A percentile compares a stretch with the other conserved stretches of the same genome.
Evolutionary conservation across 2,113 vertebrate species (phyloP).

Genomic region (Kryptolebias marmoratus): DNA sequence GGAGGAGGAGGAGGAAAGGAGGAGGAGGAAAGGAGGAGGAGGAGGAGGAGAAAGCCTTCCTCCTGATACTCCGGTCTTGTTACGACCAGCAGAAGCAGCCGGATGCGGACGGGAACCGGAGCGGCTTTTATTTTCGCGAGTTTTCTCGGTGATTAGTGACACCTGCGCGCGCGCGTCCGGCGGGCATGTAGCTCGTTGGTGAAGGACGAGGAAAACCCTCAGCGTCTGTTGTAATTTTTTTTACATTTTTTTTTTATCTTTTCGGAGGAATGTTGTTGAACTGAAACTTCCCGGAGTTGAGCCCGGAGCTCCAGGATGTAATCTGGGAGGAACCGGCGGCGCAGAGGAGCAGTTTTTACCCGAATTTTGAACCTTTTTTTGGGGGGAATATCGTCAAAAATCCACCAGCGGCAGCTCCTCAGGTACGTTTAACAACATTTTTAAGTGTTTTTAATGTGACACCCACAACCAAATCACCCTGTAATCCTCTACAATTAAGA

Average conservation of each 20-base stretch:
- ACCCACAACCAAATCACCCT: background rate
- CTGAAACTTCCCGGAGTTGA: constrained; percentile 12
- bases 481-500: no score
- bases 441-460: background rate
- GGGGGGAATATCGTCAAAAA: constrained; percentile 20
- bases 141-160: background rate
- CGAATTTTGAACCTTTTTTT: background rate
- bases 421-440: constrained; percentile 32
- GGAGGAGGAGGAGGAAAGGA: constrained; percentile 46
- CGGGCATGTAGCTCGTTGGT: constrained; percentile 35
- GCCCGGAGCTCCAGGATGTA: constrained; percentile 39
- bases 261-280: constrained; percentile 43
- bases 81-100: constrained; percentile 14
- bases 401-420: background rate
- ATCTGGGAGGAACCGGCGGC: constrained; percentile 26
- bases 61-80: constrained; percentile 20
- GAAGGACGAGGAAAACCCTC: constrained; percentile 9
- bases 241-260: no score
- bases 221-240: constrained; percentile 11
- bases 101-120: background rate
- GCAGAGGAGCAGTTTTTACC: constrained; percentile 1
- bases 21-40: constrained; percentile 33
- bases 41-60: constrained; percentile 23
- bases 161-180: background rate
- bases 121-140: background rate